A percentile compares a stretch with the other conserved stretches of the same genome.
Conservation (phyloP, 2,888 invertebrate species). For the Agrilus cyanescens region DNA sequence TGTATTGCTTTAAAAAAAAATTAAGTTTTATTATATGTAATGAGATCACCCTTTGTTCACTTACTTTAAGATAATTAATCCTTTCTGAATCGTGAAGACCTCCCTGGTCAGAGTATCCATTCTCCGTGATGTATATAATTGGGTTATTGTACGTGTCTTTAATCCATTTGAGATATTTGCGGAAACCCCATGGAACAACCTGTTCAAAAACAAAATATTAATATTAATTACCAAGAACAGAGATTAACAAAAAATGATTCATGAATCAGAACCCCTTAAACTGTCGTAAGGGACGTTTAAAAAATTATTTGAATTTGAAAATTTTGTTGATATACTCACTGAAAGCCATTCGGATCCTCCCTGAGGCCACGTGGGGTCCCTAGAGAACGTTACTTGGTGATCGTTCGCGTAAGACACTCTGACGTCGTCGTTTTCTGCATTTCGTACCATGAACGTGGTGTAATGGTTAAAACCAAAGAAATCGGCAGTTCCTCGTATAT, state of each 20-base stretch:
- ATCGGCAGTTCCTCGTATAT: conserved; percentile 37
- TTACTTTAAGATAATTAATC: conserved; percentile 12
- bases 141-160: conserved; percentile 34
- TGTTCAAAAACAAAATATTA: too few relatives aligned
- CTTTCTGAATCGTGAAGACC: conserved; percentile 9
- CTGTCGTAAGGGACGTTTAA: too few relatives aligned
- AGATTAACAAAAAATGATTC: too few relatives aligned
- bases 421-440: conserved; percentile 1
- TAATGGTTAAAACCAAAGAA: conserved; percentile 42
- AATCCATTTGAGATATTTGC: conserved; percentile 40
- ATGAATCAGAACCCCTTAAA: too few relatives aligned
- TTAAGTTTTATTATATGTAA: not conserved
- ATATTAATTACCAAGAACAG: too few relatives aligned
- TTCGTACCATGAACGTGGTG: conserved; percentile 21
- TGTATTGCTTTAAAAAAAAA: conserved; percentile 24
- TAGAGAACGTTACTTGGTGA: conserved; percentile 31
- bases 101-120: conserved; percentile 34
- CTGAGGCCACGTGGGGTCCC: conserved; percentile 35
- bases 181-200: conserved; percentile 45
- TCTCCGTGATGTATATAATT: conserved; percentile 40
- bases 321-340: too few relatives aligned
- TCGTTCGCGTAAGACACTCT: conserved; percentile 21
- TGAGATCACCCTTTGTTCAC: not conserved
- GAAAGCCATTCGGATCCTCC: conserved; percentile 37
- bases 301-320: too few relatives aligned